Evolutionary conservation across 2,797 vertebrate genomes (phyloP), one percentile per base, ranked within the genome.

Genomic region (Darevskia nairensis): DNA sequence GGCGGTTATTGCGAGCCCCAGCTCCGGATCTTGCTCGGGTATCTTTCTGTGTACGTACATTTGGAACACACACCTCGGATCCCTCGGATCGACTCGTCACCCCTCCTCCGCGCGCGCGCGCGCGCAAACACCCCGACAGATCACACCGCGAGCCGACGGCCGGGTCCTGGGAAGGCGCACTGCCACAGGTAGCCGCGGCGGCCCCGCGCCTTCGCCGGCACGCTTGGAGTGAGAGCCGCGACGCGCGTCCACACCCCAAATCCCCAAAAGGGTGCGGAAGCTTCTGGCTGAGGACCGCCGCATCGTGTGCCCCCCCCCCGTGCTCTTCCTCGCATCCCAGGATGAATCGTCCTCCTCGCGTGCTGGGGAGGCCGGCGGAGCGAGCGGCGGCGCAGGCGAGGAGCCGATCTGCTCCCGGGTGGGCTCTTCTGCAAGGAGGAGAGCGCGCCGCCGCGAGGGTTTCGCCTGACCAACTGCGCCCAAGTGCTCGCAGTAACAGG

Each of bases 131-230:
- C 32, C 68, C 29, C 19, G 71, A 5, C 55, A 44, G 27, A 17
- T 46, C 29, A 6, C 23, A 35, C 69, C 27, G 41, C 21, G 17
- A 35, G 44, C 32, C 29, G 6, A 6, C 50, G 50, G 50, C 4
- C n/a, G 46, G 44, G 61, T 32, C 81, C 44, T 17, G 32, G 50
- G 35, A 19, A 35, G 27, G 74, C 32, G 75, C 27, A 13, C 66
- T 44, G 87, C 81, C 80, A 84, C 87, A 88, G 87, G 87, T 88
- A 84, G 82, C 75, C 75, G 3, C 7, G 35, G 41, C 64, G 15
- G 8, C 84, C 17, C 55, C 35, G 8, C 68, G 25, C 23, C 19
- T 29, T 29, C 29, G 55, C 50, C 21, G 9, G 8, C 35, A 0
- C 55, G 21, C 35, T 3, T 8, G 44, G 8, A 21, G 78, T 6